Conservation (phyloP, 2,797 vertebrate genomes). For the Eulemur mongoz region DNA sequence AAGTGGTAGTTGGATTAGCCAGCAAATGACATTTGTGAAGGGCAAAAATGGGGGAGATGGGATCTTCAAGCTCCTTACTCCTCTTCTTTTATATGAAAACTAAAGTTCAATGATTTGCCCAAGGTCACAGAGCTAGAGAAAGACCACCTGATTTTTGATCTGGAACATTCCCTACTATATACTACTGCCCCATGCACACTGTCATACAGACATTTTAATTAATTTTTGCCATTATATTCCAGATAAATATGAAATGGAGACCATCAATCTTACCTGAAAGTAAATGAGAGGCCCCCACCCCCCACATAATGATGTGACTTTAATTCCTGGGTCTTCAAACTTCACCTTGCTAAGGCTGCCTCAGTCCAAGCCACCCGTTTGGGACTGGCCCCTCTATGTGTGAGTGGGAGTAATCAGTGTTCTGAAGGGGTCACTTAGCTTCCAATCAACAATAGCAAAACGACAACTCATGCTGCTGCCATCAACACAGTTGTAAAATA, state of each 20-base stretch:
- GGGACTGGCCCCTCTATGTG: neutral
- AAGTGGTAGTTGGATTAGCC: neutral
- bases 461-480: neutral
- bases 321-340: neutral
- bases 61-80: neutral
- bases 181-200: neutral
- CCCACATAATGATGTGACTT: neutral
- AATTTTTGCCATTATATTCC: neutral
- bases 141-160: neutral
- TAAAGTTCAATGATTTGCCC: neutral
- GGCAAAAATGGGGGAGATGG: neutral
- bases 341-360: neutral
- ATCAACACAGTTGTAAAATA: neutral
- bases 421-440: neutral
- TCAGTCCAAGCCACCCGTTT: neutral
- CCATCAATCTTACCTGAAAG: neutral
- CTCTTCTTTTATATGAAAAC: neutral
- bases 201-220: neutral
- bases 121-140: neutral
- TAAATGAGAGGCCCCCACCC: neutral
- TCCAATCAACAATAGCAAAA: neutral
- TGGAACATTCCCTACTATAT: neutral
- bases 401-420: neutral
- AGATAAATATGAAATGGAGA: neutral
- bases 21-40: neutral